Evolutionary conservation across 2,888 invertebrate genomes (phyloP).

Genomic region (Perdita meconis): DNA sequence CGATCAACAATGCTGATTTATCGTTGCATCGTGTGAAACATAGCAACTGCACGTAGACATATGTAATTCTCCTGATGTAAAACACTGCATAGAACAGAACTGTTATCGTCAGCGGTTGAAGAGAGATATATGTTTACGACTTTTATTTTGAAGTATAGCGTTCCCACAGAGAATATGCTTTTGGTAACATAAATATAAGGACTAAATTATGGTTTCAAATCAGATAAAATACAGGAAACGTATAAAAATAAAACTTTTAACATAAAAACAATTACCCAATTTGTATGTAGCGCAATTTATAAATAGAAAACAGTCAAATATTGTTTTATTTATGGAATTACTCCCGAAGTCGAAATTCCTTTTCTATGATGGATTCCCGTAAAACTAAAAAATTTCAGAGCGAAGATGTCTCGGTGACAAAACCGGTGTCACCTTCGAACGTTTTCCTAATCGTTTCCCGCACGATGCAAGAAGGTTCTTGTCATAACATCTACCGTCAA

Average conservation of each 20-base stretch:
- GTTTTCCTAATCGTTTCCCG: slow-evolving; percentile 62
- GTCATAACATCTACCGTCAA: slow-evolving; percentile 68
- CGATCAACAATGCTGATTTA: slow-evolving; percentile 9
- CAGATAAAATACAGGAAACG: no score
- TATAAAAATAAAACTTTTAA: no score
- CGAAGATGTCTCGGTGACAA: slow-evolving; percentile 39
- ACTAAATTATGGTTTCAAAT: no score
- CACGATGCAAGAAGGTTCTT: slow-evolving; percentile 60
- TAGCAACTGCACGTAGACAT: background rate
- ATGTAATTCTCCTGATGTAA: background rate
- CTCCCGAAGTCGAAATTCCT: background rate
- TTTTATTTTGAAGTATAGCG: no score
- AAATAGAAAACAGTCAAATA: background rate
- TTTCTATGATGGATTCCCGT: background rate
- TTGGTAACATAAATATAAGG: no score
- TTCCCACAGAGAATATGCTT: no score
- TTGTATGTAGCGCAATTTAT: no score
- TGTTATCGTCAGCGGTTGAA: background rate
- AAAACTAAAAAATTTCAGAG: slow-evolving; percentile 7
- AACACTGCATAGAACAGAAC: background rate
- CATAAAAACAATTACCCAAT: no score
- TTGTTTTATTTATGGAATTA: background rate
- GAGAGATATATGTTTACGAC: background rate
- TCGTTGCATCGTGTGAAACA: background rate
- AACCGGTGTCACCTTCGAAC: slow-evolving; percentile 50